These are phyloP conservation scores for Myodes glareolus DNA, from an alignment of 2,113 vertebrate genomes.

Conservation along the genomic window DNA sequence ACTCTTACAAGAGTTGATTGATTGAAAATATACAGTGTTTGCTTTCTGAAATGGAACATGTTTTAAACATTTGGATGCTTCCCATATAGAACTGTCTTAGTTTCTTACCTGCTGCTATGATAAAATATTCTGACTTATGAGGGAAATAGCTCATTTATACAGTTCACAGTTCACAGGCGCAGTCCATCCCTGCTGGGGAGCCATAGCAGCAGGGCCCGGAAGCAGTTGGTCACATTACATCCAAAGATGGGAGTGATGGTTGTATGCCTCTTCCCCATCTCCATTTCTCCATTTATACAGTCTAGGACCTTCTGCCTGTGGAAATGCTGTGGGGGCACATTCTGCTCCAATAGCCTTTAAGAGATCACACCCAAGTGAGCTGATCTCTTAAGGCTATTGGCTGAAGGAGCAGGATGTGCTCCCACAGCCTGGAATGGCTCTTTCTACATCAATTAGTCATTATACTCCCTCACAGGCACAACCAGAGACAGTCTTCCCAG, in stretches of 20 bases:
- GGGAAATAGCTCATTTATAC: too few relatives aligned
- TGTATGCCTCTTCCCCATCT: fast-evolving
- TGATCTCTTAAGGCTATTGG: too few relatives aligned
- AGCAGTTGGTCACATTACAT: not conserved
- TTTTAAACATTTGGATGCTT: not conserved
- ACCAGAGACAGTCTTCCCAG: not conserved
- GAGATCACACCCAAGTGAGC: too few relatives aligned
- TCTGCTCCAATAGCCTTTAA: too few relatives aligned
- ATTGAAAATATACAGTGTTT: not conserved
- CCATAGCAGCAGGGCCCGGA: not conserved
- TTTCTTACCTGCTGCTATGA: not conserved
- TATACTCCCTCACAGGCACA: not conserved
- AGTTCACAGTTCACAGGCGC: not conserved
- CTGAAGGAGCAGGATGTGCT: too few relatives aligned
- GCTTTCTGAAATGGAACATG: not conserved
- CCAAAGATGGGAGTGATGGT: too few relatives aligned
- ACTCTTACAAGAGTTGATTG: not conserved
- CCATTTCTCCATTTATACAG: too few relatives aligned
- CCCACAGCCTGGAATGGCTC: too few relatives aligned
- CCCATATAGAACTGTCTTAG: not conserved
- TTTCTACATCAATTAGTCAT: not conserved
- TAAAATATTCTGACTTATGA: not conserved
- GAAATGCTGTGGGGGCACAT: too few relatives aligned
- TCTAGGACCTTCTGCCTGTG: not conserved
- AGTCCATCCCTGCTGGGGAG: not conserved